Conservation (phyloP, 2,888 invertebrate genomes). For the Tanypteryx hageni region DNA sequence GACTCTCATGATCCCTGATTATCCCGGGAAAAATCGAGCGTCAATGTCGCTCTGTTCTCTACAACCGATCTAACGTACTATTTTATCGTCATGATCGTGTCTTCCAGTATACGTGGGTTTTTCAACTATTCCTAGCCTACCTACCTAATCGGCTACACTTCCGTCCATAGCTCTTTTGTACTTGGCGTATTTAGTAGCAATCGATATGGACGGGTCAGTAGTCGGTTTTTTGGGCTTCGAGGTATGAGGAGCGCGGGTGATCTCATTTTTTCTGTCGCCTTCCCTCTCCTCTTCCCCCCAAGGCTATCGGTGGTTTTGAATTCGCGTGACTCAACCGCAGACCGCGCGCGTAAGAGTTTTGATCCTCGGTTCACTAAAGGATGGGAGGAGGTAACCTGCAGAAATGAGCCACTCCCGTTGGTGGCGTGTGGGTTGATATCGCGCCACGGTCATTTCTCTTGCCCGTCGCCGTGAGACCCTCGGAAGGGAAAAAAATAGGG, state of each 20-base stretch:
- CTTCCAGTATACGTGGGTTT: no score
- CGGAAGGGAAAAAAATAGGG: background rate
- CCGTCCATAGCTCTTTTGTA: no score
- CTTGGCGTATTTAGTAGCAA: no score
- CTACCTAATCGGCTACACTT: no score
- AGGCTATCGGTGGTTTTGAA: background rate
- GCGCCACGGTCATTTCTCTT: background rate
- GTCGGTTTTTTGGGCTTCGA: no score
- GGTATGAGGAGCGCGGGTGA: background rate
- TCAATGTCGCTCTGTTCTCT: no score
- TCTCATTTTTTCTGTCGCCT: background rate
- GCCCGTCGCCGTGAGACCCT: background rate
- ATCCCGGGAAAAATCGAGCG: no score
- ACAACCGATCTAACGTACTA: no score
- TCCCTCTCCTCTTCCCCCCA: background rate
- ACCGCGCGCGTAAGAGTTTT: background rate
- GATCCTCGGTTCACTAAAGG: background rate
- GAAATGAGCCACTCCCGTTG: background rate
- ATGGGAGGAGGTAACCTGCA: background rate
- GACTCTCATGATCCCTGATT: no score
- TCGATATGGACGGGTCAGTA: no score
- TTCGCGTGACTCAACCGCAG: background rate
- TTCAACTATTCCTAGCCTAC: no score
- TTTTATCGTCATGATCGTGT: no score
- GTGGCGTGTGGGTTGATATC: slow-evolving; percentile 24